Base-by-base conservation (phyloP, 2,113 vertebrate genomes). In the Centropus bengalensis region DNA sequence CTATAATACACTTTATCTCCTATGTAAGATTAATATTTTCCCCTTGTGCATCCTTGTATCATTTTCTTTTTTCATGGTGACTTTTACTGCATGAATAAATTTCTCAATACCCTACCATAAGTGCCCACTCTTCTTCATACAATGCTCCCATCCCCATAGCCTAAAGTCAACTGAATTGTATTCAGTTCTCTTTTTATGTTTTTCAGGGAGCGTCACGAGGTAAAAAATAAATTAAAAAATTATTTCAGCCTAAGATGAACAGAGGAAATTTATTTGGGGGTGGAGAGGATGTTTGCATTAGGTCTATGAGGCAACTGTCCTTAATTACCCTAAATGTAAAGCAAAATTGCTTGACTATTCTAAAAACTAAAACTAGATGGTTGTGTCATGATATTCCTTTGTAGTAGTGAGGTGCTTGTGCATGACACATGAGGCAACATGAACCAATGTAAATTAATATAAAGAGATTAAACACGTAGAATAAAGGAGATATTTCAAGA, bases 151-250 rank as follows among this genome's bases (percentile, higher is more conserved):
- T 13, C 11, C 32, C 8, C 33, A 17, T 3, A 70, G 45, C n/a
- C 30, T 55, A 27, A 51, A 33, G 44, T 49, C 70, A 60, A 47
- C 10, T 0, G 21, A 40, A 19, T 0, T 0, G 1, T 2, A 38
- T 40, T 49, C 5, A 5, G 17, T 40, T 68, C 11, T 44, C 22
- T 22, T 32, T 82, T 69, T 5, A 14, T 20, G 4, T 3, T 79
- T 88, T 67, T 42, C 13, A 30, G 15, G 36, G 40, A 73, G 63
- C 12, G 60, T n/a, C 33, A 44, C n/a, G 14, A 27, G 18, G 17
- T 52, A 64, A 22, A 21, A n/a, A 75, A 3, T 1, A 2, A 60
- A 32, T 36, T 59, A 8, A 30, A 14, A 63, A 70, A 76, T 24
- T 76, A 6, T 67, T 68, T 68, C 52, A 63, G 33, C n/a, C 22